Evolutionary conservation across 2,113 vertebrate species (phyloP).

Genomic region (Spheniscus mendiculus): DNA sequence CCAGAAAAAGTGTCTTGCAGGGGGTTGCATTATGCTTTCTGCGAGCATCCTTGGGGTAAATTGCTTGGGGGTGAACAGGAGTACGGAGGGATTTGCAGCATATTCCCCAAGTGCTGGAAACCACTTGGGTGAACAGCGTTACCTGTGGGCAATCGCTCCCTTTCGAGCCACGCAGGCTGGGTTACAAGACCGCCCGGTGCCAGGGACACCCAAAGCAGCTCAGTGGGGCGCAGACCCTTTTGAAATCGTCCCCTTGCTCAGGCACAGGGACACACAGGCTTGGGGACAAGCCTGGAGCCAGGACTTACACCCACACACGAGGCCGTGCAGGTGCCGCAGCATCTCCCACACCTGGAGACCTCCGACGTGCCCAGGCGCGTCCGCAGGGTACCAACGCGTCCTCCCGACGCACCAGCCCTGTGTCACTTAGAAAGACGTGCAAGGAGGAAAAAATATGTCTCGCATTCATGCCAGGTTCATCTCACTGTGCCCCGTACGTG

Average conservation of each 20-base stretch:
- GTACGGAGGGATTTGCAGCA: accelerated
- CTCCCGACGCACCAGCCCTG: accelerated
- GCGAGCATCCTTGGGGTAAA: neutral
- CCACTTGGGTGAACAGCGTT: accelerated
- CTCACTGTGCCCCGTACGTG: accelerated
- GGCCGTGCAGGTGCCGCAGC: neutral
- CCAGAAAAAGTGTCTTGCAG: neutral
- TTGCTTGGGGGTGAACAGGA: accelerated
- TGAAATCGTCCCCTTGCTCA: neutral
- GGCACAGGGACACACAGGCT: accelerated
- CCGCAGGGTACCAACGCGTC: accelerated
- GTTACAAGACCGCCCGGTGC: accelerated
- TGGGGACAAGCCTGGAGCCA: neutral
- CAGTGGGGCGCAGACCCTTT: accelerated
- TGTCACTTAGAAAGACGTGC: accelerated
- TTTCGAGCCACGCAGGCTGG: accelerated
- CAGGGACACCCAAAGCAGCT: neutral
- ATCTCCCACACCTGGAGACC: accelerated
- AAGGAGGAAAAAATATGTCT: neutral
- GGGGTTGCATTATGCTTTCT: neutral
- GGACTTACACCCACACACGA: accelerated
- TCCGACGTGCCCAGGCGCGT: accelerated
- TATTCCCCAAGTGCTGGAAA: neutral
- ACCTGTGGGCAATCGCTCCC: accelerated
- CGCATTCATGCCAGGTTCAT: accelerated